Evolutionary conservation across 2,888 invertebrate species (phyloP), one percentile per base, ranked within the genome.

Genomic region (Eilema griseolum): DNA sequence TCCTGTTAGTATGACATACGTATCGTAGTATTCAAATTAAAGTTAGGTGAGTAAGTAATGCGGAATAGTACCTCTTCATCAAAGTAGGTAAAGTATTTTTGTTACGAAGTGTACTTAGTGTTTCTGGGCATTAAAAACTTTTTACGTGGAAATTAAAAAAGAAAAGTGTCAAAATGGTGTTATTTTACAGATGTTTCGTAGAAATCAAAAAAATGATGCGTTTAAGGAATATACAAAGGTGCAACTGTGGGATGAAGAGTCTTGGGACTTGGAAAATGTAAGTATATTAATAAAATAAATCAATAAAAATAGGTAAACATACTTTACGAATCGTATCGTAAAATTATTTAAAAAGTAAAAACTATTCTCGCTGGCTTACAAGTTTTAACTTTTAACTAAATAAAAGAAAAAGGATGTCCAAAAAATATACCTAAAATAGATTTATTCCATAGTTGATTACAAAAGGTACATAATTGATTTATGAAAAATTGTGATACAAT

Each of bases 161-260:
- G 69, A 75, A 76, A 73, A 75, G 76, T 82, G 80, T 79, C 82
- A 82, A 79, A 78, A 77, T 80, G 68, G 75, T 83, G 79, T 78
- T 74, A 56, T 69, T 77, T 83, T 81, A 78, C 85, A 88, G 83
- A 93, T 93, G 93, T 89, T 89, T 80, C 93, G 93, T 72, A 87
- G 93, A 79, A 92, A 84, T 81, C 80, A 83, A 67, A 87, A 85
- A 81, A 88, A 87, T 84, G 87, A 86, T 76, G 86, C 85, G 33
- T 76, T 66, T 77, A 83, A 85, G 66, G 89, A 89, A 76, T 92
- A 91, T 67, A 88, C 87, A 2, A 82, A 87, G 83, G 77, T 93
- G 78, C 86, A 88, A 61, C 66, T 93, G 63, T 91, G 88, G 89
- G 88, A 91, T 71, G 78, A 81, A 57, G 85, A 85, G 41, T 71